These are phyloP conservation scores for Caenorhabditis angaria DNA, from an alignment of 2,888 invertebrate genomes.

Conservation along the genomic window DNA sequence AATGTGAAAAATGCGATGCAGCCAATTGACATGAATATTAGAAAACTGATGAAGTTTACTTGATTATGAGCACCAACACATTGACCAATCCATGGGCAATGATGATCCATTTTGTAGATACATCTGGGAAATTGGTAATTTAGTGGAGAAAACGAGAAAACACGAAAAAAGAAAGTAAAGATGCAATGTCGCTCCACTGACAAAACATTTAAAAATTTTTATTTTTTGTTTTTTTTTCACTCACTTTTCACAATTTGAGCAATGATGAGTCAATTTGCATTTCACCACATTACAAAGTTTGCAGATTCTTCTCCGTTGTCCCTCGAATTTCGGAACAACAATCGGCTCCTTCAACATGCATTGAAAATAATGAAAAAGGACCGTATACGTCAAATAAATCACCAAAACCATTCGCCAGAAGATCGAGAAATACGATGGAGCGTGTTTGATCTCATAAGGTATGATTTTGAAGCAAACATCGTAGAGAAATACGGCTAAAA, in stretches of 20 bases:
- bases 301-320: not conserved
- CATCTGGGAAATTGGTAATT: slow-evolving; percentile 13
- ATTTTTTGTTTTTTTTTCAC: not conserved
- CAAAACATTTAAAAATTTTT: not conserved
- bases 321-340: no score
- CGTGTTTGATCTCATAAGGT: not conserved
- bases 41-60: slow-evolving; percentile 24
- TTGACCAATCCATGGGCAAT: slow-evolving; percentile 34
- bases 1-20: not conserved
- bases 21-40: not conserved
- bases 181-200: not conserved
- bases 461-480: not conserved
- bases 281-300: not conserved
- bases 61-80: slow-evolving; percentile 37
- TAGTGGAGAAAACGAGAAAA: no score
- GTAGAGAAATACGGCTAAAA: not conserved
- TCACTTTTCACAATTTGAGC: not conserved
- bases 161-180: not conserved
- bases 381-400: not conserved
- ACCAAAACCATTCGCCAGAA: not conserved
- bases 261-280: not conserved
- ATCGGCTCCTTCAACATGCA: not conserved
- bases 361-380: not conserved
- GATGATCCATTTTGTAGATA: slow-evolving; percentile 27
- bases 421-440: not conserved